Percentiles rank a stretch among this genome's conserved stretches.
These are phyloP conservation scores for Catharus fuscescens DNA, from an alignment of 2,113 vertebrate genomes.

Conservation along the genomic window DNA sequence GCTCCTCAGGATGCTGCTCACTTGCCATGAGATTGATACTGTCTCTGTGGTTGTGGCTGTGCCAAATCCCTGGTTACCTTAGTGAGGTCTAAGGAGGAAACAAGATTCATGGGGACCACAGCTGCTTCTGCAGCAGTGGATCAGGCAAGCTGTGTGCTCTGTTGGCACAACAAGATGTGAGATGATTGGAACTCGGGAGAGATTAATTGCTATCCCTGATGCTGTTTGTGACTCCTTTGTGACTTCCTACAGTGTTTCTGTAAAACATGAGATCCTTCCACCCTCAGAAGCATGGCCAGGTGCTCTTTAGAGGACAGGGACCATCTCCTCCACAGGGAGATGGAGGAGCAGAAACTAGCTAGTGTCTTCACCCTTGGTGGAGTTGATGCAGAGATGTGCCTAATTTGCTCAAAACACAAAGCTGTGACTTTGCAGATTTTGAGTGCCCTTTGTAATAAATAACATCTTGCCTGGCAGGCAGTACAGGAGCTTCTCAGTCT, in stretches of 20 bases:
- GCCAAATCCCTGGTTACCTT: neutral
- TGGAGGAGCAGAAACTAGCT: neutral
- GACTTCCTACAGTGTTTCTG: neutral
- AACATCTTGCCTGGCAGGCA: neutral
- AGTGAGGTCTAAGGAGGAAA: neutral
- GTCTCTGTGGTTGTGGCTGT: neutral
- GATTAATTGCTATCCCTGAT: neutral
- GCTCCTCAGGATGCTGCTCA: fast-evolving
- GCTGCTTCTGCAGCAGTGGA: neutral
- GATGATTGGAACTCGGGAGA: neutral
- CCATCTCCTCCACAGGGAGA: neutral
- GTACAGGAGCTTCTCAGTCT: neutral
- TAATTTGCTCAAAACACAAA: neutral
- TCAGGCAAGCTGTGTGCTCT: neutral
- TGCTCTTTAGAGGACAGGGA: neutral
- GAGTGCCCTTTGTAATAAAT: fast-evolving
- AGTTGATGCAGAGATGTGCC: neutral
- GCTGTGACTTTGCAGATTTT: neutral
- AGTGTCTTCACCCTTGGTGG: neutral
- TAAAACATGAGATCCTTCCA: neutral
- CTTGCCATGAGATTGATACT: neutral
- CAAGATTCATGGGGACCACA: neutral
- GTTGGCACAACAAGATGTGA: neutral
- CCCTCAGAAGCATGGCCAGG: neutral
- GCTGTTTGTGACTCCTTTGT: neutral